Evolutionary conservation across 2,113 vertebrate genomes (phyloP).

Genomic region (Tringa solitaria): DNA sequence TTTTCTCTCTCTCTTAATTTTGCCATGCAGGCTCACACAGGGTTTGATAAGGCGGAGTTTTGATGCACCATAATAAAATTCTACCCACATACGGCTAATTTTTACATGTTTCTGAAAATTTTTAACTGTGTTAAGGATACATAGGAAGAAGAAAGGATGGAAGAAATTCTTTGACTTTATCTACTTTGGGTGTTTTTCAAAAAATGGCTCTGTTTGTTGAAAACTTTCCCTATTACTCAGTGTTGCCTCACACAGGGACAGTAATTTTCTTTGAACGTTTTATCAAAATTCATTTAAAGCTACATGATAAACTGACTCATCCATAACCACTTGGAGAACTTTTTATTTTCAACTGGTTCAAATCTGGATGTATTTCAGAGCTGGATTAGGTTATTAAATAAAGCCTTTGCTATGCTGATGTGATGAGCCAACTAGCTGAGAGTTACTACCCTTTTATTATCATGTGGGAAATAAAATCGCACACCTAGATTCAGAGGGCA

Average conservation of each 20-base stretch:
- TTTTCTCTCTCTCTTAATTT: not conserved
- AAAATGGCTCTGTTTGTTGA: not conserved
- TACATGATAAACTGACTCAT: constrained; percentile 51
- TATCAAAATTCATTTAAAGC: constrained; percentile 53
- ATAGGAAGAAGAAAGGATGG: not conserved
- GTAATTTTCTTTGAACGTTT: constrained; percentile 44
- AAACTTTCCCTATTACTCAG: constrained; percentile 35
- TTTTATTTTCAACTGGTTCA: constrained; percentile 25
- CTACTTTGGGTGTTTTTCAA: constrained; percentile 19
- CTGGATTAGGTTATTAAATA: constrained; percentile 38
- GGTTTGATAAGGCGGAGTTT: not conserved
- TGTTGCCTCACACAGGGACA: constrained; percentile 39
- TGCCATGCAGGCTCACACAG: not conserved
- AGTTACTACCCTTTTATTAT: constrained; percentile 3
- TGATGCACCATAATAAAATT: not conserved
- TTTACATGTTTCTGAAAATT: not conserved
- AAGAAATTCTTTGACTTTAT: not conserved
- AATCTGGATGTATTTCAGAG: constrained; percentile 47
- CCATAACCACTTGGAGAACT: not conserved
- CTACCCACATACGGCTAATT: not conserved
- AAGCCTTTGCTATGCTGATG: constrained; percentile 62
- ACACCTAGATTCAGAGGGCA: constrained; percentile 28
- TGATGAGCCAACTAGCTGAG: constrained; percentile 9
- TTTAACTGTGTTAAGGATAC: not conserved
- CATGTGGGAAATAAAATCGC: constrained; percentile 47